Conservation (phyloP, 2,888 invertebrate genomes). For the Ptychoptera albimana region DNA sequence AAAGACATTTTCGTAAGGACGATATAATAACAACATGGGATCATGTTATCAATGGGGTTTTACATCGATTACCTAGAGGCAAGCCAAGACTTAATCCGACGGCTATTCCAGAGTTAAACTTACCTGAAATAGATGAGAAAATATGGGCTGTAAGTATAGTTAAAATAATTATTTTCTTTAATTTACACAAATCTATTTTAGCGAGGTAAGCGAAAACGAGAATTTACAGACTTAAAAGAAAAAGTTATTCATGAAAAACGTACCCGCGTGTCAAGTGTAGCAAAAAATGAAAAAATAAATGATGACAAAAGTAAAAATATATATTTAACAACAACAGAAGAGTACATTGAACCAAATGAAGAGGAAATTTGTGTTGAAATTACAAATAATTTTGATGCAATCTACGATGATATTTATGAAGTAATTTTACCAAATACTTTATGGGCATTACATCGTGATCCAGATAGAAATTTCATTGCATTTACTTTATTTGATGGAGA, state of each 20-base stretch:
- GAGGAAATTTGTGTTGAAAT: not conserved
- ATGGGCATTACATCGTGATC: conserved; percentile 11
- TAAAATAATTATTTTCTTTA: no score
- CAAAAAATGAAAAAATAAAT: not conserved
- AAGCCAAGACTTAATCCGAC: conserved; percentile 14
- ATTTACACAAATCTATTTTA: no score
- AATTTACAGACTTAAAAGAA: no score
- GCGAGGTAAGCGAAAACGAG: no score
- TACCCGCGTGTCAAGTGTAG: no score
- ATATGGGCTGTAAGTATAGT: no score
- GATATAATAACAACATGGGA: conserved; percentile 18
- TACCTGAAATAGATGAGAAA: conserved; percentile 7
- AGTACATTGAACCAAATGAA: not conserved
- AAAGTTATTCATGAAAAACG: no score
- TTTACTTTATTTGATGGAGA: conserved; percentile 9
- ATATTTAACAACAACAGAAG: not conserved
- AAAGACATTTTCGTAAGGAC: conserved; percentile 15
- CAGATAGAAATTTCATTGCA: conserved; percentile 8
- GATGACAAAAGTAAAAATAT: not conserved
- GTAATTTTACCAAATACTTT: conserved; percentile 9
- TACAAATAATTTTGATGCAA: conserved; percentile 4
- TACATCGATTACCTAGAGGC: conserved; percentile 18
- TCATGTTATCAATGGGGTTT: conserved; percentile 16
- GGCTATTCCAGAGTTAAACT: conserved; percentile 17
- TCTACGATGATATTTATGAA: conserved; percentile 12